These are phyloP conservation scores for Campaea margaritaria DNA, from an alignment of 2,888 invertebrate genomes.

Conservation along the genomic window DNA sequence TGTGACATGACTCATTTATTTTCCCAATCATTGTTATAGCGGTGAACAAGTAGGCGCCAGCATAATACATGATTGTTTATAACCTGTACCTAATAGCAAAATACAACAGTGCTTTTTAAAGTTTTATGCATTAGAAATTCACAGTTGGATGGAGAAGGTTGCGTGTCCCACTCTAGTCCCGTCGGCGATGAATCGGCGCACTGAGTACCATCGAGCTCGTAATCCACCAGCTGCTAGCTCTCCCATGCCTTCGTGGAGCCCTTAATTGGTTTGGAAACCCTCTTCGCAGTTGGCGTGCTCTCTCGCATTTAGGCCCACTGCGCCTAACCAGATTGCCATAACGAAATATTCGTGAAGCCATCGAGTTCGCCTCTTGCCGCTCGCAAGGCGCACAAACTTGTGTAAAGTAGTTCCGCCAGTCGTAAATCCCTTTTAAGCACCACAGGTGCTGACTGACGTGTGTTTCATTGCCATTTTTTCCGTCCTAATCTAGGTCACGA, in stretches of 20 bases:
- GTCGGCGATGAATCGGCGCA: constrained; percentile 67
- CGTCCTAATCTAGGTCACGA: constrained; percentile 55
- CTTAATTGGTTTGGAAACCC: constrained; percentile 84
- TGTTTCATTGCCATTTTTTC: constrained; percentile 57
- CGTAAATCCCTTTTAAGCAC: constrained; percentile 68
- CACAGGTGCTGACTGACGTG: constrained; percentile 68
- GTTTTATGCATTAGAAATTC: constrained; percentile 40
- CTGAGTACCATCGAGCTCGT: constrained; percentile 83
- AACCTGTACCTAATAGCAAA: neutral
- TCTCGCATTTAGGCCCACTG: constrained; percentile 74
- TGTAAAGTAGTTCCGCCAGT: constrained; percentile 56
- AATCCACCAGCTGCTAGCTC: constrained; percentile 75
- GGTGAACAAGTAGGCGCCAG: neutral
- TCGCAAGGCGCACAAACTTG: constrained; percentile 58
- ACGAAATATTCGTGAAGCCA: constrained; percentile 78
- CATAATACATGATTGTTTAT: neutral
- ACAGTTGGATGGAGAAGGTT: constrained; percentile 56
- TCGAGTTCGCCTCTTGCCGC: constrained; percentile 62
- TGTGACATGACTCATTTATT: neutral
- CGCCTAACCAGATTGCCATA: constrained; percentile 83
- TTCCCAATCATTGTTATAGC: neutral
- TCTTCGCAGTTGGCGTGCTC: constrained; percentile 80
- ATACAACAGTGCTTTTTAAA: constrained; percentile 15
- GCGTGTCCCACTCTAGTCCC: constrained; percentile 73
- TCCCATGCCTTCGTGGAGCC: constrained; percentile 82